Percentiles rank a stretch among this genome's conserved stretches.
phyloP scores from a whole-genome alignment of 1,140 invertebrate species.

The Macrosteles quadrilineatus region DNA sequence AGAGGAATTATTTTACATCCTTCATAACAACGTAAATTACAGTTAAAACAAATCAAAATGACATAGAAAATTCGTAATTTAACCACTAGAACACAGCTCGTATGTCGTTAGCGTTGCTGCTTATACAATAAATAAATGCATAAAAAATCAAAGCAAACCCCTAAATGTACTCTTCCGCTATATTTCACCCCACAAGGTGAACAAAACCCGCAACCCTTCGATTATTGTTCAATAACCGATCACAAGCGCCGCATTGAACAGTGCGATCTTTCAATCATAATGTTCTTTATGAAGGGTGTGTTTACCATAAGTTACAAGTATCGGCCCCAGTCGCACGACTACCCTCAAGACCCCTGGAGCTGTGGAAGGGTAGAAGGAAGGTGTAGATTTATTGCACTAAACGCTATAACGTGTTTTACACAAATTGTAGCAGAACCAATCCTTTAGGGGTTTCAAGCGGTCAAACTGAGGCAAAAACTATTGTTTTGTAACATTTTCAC shows the following conservation, averaged over 20 bases:
- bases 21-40: too few species aligned
- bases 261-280: neutral
- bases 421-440: constrained; percentile 14
- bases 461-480: too few species aligned
- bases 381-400: neutral
- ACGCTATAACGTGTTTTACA: neutral
- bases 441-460: neutral
- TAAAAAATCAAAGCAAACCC: too few species aligned
- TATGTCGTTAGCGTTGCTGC: too few species aligned
- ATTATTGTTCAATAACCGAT: neutral
- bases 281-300: constrained; percentile 16
- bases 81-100: too few species aligned
- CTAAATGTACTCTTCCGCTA: too few species aligned
- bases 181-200: too few species aligned
- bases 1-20: too few species aligned
- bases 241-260: neutral
- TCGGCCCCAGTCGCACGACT: neutral
- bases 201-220: neutral
- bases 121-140: too few species aligned
- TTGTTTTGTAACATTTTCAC: too few species aligned
- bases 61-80: too few species aligned
- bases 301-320: neutral
- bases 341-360: neutral
- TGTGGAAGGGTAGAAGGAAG: neutral
- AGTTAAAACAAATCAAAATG: too few species aligned